Percentiles rank a stretch among this genome's conserved stretches.
These are phyloP conservation scores for Crypturellus tataupa DNA, from an alignment of 2,797 vertebrate genomes.

Conservation along the genomic window DNA sequence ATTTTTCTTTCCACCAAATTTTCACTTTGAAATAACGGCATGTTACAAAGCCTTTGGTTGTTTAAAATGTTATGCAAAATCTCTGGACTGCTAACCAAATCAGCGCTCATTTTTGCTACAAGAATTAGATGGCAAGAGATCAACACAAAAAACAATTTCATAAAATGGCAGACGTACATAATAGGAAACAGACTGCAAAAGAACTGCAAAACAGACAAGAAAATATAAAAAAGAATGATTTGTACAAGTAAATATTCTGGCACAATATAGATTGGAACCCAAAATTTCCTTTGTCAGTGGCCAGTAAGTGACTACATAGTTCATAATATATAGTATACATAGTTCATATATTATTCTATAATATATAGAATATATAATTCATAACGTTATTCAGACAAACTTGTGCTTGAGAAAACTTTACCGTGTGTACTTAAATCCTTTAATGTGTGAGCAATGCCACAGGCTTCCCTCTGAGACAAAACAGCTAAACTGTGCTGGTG, in stretches of 20 bases:
- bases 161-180: not conserved
- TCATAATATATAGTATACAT: not conserved
- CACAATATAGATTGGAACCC: not conserved
- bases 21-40: not conserved
- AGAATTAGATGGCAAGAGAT: not conserved
- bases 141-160: not conserved
- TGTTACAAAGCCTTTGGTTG: not conserved
- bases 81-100: not conserved
- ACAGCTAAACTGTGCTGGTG: not conserved
- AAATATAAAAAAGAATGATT: not conserved
- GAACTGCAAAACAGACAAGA: not conserved
- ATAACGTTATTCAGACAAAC: not conserved
- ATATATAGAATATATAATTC: not conserved
- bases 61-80: not conserved
- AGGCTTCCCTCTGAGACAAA: not conserved
- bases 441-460: not conserved
- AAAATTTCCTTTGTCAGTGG: not conserved
- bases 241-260: not conserved
- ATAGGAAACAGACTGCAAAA: not conserved
- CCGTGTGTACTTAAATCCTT: not conserved
- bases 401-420: constrained; percentile 20
- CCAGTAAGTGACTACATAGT: not conserved
- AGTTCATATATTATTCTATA: too few species aligned
- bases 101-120: not conserved
- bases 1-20: not conserved